Base-by-base conservation (phyloP, 2,113 vertebrate genomes). In the Rhynchomys soricoides region DNA sequence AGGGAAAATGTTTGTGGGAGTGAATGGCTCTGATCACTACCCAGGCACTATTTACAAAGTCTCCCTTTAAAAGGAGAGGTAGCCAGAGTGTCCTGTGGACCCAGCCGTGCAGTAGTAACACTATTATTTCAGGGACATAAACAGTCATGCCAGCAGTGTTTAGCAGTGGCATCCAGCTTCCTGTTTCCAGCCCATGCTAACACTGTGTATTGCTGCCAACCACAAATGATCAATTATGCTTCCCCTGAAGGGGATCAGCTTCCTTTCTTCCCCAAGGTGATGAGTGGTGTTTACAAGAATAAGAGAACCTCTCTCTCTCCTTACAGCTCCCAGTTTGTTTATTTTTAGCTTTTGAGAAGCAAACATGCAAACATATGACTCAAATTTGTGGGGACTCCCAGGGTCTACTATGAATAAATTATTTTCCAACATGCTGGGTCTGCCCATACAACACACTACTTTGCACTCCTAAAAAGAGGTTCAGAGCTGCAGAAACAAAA, bases 1-100 rank as follows among this genome's bases (percentile, higher is more conserved):
- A 78, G 13, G 91, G 21, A 64, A 94, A 93, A 89, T 79, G 90
- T 96, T 96, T 92, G 73, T 71, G 74, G 73, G 79, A 85, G 48
- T 55, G 74, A 95, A 93, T 62, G 59, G 64, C 79, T 96, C 94
- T 68, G 85, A 92, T 94, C 91, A 64, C 91, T 92, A 87, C 87
- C 34, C 78, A 66, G 91, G 83, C 79, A 31, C 94, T 96, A 87
- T 95, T 94, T 96, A 94, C 87, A 97, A 89, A 48, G 45, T 86
- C 81, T 86, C 83, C 0, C 1, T 73, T 97, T 85, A 93, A 93
- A 93, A 94, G 95, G 82, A 90, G 78, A 96, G 82, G 93, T 79
- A 75, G 68, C 95, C 94, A 91, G 96, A 93, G 95, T 40, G 64
- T 88, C 88, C 90, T 19, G 91, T 86, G 89, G 22, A 40, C 91